These are phyloP conservation scores for Bubo blakistoni DNA, from an alignment of 2,113 vertebrate species.

Conservation along the genomic window DNA sequence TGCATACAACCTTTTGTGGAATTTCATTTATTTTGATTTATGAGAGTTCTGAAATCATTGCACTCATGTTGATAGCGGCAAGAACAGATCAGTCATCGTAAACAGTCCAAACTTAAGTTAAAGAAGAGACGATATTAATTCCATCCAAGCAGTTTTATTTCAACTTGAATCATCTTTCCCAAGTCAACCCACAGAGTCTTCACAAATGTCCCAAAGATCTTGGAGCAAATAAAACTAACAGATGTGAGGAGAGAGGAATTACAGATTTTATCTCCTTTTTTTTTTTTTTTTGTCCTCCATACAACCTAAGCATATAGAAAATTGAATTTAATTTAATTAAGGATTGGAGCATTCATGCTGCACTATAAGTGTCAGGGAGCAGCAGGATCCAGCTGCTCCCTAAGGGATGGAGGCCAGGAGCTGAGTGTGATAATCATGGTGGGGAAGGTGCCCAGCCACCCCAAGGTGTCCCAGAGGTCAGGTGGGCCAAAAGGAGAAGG, in stretches of 20 bases:
- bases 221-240: neutral
- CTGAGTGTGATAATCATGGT: neutral
- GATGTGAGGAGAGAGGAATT: neutral
- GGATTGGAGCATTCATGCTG: neutral
- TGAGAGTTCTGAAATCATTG: neutral
- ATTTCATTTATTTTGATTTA: constrained; percentile 16
- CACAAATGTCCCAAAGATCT: neutral
- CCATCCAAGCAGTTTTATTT: neutral
- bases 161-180: neutral
- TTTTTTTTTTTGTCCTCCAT: neutral
- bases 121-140: neutral
- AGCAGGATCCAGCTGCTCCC: neutral
- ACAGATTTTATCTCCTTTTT: neutral
- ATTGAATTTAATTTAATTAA: neutral
- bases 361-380: neutral
- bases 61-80: neutral
- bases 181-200: neutral
- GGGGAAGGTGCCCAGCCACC: neutral
- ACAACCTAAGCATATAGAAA: neutral
- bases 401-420: fast-evolving
- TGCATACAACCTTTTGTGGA: neutral
- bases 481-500: fast-evolving
- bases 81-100: neutral
- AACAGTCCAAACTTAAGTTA: neutral
- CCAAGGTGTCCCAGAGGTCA: neutral